Evolutionary conservation across 2,888 invertebrate species (phyloP).

Genomic region (Protonemura montana): DNA sequence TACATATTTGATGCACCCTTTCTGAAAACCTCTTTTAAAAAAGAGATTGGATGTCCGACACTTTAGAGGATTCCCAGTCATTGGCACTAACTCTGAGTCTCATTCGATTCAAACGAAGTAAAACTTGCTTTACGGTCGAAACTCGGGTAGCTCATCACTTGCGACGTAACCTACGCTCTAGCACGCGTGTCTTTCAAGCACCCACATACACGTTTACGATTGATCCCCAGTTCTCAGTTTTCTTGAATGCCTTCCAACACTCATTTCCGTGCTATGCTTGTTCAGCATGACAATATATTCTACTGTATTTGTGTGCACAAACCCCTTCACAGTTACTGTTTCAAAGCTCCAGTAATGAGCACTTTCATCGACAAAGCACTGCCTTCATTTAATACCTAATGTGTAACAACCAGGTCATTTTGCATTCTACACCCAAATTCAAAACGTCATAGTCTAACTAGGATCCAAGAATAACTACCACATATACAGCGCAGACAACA

Average conservation of each 20-base stretch:
- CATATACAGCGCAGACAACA: background rate
- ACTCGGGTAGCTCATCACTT: background rate
- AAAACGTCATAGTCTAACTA: background rate
- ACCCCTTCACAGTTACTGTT: background rate
- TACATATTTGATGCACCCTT: background rate
- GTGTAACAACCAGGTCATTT: background rate
- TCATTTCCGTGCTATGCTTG: background rate
- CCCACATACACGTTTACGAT: background rate
- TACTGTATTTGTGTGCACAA: conserved; percentile 8
- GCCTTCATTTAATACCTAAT: background rate
- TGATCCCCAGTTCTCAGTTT: background rate
- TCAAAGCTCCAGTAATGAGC: background rate
- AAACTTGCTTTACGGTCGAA: background rate
- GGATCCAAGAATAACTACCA: background rate
- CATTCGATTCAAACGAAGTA: background rate
- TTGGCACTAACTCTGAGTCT: background rate
- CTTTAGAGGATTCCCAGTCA: background rate
- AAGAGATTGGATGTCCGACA: conserved; percentile 7
- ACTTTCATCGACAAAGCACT: background rate
- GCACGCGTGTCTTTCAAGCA: background rate
- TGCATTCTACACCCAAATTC: background rate
- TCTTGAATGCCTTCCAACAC: background rate
- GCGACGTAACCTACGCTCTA: too few relatives aligned
- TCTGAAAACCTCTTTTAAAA: background rate
- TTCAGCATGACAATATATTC: background rate